These are phyloP conservation scores for Palaemon carinicauda DNA, from an alignment of 1,140 invertebrate genomes.

Conservation along the genomic window DNA sequence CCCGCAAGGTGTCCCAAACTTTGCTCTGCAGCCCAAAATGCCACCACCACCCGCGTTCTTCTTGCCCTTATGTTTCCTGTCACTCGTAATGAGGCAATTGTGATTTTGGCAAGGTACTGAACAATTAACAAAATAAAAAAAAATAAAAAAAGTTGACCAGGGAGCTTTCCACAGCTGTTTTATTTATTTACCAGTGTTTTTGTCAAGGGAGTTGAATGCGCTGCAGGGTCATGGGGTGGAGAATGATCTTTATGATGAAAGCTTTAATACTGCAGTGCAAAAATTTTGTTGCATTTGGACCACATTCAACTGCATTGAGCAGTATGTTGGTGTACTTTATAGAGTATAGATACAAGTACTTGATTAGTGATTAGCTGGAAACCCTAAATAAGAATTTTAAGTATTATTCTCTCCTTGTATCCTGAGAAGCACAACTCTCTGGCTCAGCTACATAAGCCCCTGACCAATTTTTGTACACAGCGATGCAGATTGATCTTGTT, in stretches of 20 bases:
- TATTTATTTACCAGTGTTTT: slow-evolving; percentile 27
- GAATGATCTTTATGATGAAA: neutral
- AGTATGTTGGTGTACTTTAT: too few relatives aligned
- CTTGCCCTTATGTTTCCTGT: slow-evolving; percentile 10
- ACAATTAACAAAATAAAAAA: slow-evolving; percentile 37
- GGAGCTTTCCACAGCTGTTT: slow-evolving; percentile 11
- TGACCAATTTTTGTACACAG: slow-evolving; percentile 59
- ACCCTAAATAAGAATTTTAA: too few relatives aligned
- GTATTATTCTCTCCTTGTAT: neutral
- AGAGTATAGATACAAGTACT: too few relatives aligned
- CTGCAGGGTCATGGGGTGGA: neutral
- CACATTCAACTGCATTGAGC: too few relatives aligned
- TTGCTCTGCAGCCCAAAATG: slow-evolving; percentile 23
- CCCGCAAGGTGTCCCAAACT: neutral
- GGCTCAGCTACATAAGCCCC: slow-evolving; percentile 20
- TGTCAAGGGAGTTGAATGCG: neutral
- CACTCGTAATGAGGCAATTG: slow-evolving; percentile 40
- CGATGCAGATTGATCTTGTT: slow-evolving; percentile 61
- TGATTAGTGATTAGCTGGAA: too few relatives aligned
- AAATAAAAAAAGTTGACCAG: slow-evolving; percentile 58
- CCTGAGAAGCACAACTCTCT: neutral
- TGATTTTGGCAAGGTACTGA: slow-evolving; percentile 59
- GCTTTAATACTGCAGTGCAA: too few relatives aligned
- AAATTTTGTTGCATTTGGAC: too few relatives aligned
- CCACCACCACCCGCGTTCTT: neutral